A percentile compares a stretch with the other conserved stretches of the same genome.
Evolutionary conservation across 2,888 invertebrate species (phyloP).

Genomic region (Sturmia bella): DNA sequence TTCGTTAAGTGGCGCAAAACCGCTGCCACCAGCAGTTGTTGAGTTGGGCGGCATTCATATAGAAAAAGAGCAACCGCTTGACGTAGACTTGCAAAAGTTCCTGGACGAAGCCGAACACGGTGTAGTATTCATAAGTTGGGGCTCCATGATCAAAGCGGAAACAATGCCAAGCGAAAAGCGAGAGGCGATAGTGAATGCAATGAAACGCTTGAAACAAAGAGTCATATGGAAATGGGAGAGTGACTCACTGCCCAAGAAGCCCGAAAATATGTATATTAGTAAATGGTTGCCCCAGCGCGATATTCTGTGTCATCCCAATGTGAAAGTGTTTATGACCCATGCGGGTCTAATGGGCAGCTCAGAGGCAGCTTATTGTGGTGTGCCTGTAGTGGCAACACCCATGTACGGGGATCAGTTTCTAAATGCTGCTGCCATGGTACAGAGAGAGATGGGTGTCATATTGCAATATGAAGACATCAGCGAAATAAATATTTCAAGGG

Average conservation of each 20-base stretch:
- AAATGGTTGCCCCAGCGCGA: conserved; percentile 89
- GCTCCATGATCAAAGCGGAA: conserved; percentile 86
- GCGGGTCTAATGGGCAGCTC: conserved; percentile 88
- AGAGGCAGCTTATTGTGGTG: conserved; percentile 86
- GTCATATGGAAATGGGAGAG: conserved; percentile 89
- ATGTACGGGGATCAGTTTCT: conserved; percentile 87
- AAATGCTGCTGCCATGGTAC: conserved; percentile 84
- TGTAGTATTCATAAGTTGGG: conserved; percentile 87
- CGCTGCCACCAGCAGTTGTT: conserved; percentile 82
- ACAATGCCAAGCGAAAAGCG: conserved; percentile 84
- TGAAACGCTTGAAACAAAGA: conserved; percentile 83
- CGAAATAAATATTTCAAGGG: conserved; percentile 82
- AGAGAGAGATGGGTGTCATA: conserved; percentile 84
- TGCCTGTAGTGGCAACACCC: conserved; percentile 86
- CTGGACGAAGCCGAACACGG: conserved; percentile 85
- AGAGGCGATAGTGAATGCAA: conserved; percentile 84
- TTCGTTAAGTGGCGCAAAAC: conserved; percentile 82
- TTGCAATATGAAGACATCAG: conserved; percentile 83
- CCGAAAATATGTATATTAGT: conserved; percentile 85
- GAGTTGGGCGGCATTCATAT: conserved; percentile 84
- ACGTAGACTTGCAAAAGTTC: conserved; percentile 83
- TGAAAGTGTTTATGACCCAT: conserved; percentile 87
- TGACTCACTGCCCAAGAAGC: conserved; percentile 84
- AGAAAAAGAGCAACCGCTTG: conserved; percentile 78
- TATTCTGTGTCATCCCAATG: conserved; percentile 88